Base-by-base conservation (phyloP, 1,140 invertebrate genomes). In the Himalopsyche phryganea region DNA sequence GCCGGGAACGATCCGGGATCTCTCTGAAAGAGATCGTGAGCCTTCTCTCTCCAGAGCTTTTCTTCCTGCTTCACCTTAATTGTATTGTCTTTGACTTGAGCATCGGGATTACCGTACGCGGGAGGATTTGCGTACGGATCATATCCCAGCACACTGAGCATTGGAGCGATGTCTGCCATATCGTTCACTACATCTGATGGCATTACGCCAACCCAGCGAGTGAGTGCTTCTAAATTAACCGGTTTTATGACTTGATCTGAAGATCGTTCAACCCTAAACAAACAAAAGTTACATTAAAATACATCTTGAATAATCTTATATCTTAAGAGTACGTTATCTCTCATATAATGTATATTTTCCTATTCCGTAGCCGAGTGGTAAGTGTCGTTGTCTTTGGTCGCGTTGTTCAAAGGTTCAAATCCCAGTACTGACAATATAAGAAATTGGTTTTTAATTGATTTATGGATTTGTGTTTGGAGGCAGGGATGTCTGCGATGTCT, bases 241-340 rank as follows among this genome's bases (percentile, higher is more conserved):
- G 97, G 95, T 72, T 98, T 98, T 70, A 98, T 94, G 48, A 99
- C 96, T 82, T 99, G 96, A 80, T 99, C 96, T 58, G 94, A 96
- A 11, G 96, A 98, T 52, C 95, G 84, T 77, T 99, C 96, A 65
- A 96, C 91, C 77, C 94, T 98, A 80, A 44, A 80, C 80, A 66
- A 67, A 66, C 7, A 50, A 35, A 11, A 19, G 6, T n/a, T n/a
- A n/a, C n/a, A n/a, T n/a, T n/a, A n/a, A n/a, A n/a, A n/a, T n/a
- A n/a, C n/a, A n/a, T n/a, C n/a, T n/a, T n/a, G n/a, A n/a, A n/a
- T n/a, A n/a, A n/a, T n/a, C n/a, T n/a, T n/a, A n/a, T n/a, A n/a
- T n/a, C n/a, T n/a, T n/a, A n/a, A n/a, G n/a, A n/a, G n/a, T n/a
- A n/a, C n/a, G n/a, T n/a, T n/a, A n/a, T n/a, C n/a, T n/a, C n/a